Percentiles rank a stretch among this genome's conserved stretches.
Evolutionary conservation across 2,888 invertebrate genomes (phyloP).

Genomic region (Watsonalla binaria): DNA sequence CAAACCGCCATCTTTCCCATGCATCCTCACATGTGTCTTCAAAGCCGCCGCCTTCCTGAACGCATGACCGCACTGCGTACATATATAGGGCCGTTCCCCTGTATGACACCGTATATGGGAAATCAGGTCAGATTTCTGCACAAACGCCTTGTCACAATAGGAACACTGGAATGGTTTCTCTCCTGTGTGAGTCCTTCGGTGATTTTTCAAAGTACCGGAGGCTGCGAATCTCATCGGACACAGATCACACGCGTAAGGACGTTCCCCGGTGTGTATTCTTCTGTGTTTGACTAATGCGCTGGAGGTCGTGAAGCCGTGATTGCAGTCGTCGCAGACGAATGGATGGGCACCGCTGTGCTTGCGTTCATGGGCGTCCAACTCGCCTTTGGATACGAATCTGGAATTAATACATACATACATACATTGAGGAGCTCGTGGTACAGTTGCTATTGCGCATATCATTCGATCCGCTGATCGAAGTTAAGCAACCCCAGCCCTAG

Average conservation of each 20-base stretch:
- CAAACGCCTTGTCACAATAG: slow-evolving; percentile 77
- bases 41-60: slow-evolving; percentile 75
- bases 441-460: too few species aligned
- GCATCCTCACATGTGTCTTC: slow-evolving; percentile 70
- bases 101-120: slow-evolving; percentile 78
- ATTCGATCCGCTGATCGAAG: too few species aligned
- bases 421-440: too few species aligned
- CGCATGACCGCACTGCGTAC: slow-evolving; percentile 66
- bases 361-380: slow-evolving; percentile 74
- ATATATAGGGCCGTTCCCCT: slow-evolving; percentile 66
- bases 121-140: slow-evolving; percentile 77
- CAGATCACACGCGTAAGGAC: slow-evolving; percentile 78
- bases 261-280: slow-evolving; percentile 78
- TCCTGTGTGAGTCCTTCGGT: slow-evolving; percentile 78
- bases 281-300: slow-evolving; percentile 78
- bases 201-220: slow-evolving; percentile 78
- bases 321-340: slow-evolving; percentile 76
- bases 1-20: slow-evolving; percentile 31
- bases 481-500: too few species aligned
- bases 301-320: slow-evolving; percentile 78
- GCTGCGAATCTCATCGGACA: slow-evolving; percentile 78
- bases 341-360: slow-evolving; percentile 81
- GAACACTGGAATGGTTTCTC: slow-evolving; percentile 78
- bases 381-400: slow-evolving; percentile 74
- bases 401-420: too few species aligned